Conservation (phyloP, 37 sponge, comb jelly and placozoan genomes). For the Diacarnus erythraeanus region DNA sequence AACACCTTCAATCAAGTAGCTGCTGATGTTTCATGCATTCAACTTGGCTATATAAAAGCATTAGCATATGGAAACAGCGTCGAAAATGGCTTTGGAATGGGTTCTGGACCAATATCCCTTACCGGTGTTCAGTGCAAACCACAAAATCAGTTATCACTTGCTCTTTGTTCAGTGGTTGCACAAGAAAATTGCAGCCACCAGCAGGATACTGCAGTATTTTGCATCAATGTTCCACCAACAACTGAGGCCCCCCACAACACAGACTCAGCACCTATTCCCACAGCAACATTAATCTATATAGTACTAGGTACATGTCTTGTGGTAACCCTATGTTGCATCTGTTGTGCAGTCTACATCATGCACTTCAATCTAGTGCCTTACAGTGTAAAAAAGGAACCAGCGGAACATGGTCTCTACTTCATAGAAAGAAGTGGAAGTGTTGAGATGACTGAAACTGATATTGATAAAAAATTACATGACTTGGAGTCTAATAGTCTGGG, state of each 20-base stretch:
- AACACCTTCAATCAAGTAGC: not conserved
- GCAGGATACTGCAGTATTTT: not conserved
- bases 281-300: not conserved
- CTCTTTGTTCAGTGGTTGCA: not conserved
- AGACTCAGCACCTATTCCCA: not conserved
- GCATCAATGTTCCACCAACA: constrained; percentile 7
- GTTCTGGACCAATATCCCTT: not conserved
- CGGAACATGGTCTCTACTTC: not conserved
- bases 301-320: not conserved
- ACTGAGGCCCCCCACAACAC: not conserved
- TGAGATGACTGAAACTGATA: not conserved
- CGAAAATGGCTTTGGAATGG: not conserved
- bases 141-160: not conserved
- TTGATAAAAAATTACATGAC: not conserved
- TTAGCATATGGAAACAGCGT: not conserved
- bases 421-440: not conserved
- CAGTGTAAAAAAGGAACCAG: not conserved
- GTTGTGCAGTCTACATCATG: not conserved
- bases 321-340: not conserved
- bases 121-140: not conserved
- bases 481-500: not conserved
- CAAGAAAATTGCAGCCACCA: constrained; percentile 8
- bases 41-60: constrained; percentile 8
- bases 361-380: not conserved
- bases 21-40: constrained; percentile 4